Evolutionary conservation across 1,140 invertebrate species (phyloP).

Genomic region (Campoletis sonorensis): DNA sequence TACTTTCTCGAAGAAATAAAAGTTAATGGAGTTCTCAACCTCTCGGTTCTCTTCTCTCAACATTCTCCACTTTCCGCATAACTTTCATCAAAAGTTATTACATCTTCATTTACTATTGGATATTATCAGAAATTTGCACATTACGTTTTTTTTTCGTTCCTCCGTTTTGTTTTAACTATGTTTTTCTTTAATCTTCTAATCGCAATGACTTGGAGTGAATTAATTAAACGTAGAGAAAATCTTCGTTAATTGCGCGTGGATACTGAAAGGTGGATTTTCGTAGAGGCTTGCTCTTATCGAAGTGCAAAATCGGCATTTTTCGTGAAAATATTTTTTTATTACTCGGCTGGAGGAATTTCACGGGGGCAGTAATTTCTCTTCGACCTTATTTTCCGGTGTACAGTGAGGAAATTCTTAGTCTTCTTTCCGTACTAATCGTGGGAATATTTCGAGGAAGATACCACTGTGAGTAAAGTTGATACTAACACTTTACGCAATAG

Average conservation of each 20-base stretch:
- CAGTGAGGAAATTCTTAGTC: neutral
- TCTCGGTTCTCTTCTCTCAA: constrained; percentile 50
- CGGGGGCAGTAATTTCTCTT: neutral
- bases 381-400: neutral
- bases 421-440: neutral
- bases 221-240: too few species aligned
- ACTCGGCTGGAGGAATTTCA: neutral
- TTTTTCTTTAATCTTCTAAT: too few species aligned
- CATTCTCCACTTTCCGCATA: constrained; percentile 55
- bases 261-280: too few species aligned
- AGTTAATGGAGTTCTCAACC: constrained; percentile 72
- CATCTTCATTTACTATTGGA: constrained; percentile 71
- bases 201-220: too few species aligned
- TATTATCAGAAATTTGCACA: constrained; percentile 65
- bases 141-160: constrained; percentile 55
- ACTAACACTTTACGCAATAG: constrained; percentile 8
- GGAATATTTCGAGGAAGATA: constrained; percentile 10
- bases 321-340: neutral
- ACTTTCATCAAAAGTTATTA: constrained; percentile 72
- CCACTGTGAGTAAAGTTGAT: neutral
- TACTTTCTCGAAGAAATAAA: constrained; percentile 75
- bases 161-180: constrained; percentile 8
- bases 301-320: neutral
- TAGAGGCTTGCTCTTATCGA: too few species aligned
- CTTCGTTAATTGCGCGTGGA: too few species aligned